phyloP scores from a whole-genome alignment of 2,797 vertebrate genomes.

The Knipowitschia caucasica region DNA sequence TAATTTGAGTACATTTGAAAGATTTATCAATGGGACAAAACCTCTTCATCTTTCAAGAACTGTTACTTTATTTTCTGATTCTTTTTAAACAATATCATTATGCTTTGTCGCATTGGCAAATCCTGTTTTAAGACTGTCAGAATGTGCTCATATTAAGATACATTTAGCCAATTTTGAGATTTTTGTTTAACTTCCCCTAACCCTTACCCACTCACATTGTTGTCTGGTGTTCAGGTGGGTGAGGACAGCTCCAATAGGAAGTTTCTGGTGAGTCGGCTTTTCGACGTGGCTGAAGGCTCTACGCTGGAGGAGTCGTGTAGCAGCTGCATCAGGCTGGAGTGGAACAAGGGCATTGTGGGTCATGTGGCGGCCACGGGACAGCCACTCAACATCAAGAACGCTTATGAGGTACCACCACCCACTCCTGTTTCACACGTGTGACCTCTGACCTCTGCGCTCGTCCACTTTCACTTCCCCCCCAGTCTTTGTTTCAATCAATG shows the following conservation, averaged over 20 bases:
- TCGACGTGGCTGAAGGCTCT: constrained; percentile 94
- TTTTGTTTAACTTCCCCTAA: no score
- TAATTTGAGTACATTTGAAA: no score
- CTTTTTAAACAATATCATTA: no score
- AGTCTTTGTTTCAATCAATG: constrained; percentile 25
- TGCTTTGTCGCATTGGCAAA: no score
- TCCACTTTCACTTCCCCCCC: constrained; percentile 25
- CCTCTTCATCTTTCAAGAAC: no score
- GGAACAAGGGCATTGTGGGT: constrained; percentile 98
- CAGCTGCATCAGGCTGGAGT: constrained; percentile 90
- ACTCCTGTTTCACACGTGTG: not conserved
- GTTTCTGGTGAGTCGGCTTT: constrained; percentile 92
- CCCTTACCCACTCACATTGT: no score
- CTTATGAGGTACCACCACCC: constrained; percentile 83
- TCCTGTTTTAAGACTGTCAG: no score
- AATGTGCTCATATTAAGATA: no score
- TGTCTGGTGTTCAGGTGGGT: constrained; percentile 60
- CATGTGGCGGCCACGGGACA: constrained; percentile 90
- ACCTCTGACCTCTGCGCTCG: constrained; percentile 18
- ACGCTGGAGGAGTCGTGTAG: constrained; percentile 93
- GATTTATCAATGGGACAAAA: no score
- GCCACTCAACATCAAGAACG: constrained; percentile 92
- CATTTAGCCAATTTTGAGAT: no score
- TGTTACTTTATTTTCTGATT: no score
- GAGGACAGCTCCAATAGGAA: constrained; percentile 96